These are phyloP conservation scores for Perca fluviatilis DNA, from an alignment of 2,113 vertebrate species.

Conservation along the genomic window DNA sequence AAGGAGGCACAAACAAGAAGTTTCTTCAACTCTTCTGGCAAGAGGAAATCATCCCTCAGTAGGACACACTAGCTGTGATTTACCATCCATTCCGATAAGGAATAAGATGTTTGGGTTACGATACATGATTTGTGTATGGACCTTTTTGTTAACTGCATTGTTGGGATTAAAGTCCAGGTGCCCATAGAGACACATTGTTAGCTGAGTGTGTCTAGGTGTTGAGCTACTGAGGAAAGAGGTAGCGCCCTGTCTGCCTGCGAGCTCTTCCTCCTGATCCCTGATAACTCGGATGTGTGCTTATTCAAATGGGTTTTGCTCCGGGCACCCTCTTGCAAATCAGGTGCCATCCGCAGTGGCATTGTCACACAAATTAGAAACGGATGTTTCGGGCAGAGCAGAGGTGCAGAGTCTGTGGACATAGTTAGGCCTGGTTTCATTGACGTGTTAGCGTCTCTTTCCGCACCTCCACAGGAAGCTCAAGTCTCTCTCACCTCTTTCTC, in stretches of 20 bases:
- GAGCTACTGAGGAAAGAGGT: slow-evolving; percentile 58
- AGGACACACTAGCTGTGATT: slow-evolving; percentile 67
- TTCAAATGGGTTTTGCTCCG: slow-evolving; percentile 83
- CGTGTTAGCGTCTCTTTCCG: slow-evolving; percentile 42
- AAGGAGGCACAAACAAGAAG: slow-evolving; percentile 83
- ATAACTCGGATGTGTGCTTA: slow-evolving; percentile 83
- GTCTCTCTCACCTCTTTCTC: slow-evolving; percentile 51
- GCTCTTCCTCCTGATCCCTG: slow-evolving; percentile 76
- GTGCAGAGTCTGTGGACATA: slow-evolving; percentile 60
- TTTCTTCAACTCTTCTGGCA: slow-evolving; percentile 80
- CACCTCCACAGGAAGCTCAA: slow-evolving; percentile 54
- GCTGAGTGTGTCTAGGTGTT: slow-evolving; percentile 58
- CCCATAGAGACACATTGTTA: slow-evolving; percentile 58
- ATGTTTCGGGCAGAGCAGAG: slow-evolving; percentile 76
- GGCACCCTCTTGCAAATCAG: slow-evolving; percentile 86
- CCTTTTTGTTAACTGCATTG: slow-evolving; percentile 61
- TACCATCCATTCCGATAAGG: slow-evolving; percentile 72
- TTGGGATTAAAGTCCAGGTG: slow-evolving; percentile 74
- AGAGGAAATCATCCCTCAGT: slow-evolving; percentile 75
- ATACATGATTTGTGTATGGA: slow-evolving; percentile 48
- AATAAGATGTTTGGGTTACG: slow-evolving; percentile 67
- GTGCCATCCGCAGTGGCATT: slow-evolving; percentile 76
- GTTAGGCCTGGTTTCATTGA: slow-evolving; percentile 62
- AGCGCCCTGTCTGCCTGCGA: slow-evolving; percentile 65
- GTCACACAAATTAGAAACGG: slow-evolving; percentile 87